phyloP scores from a whole-genome alignment of 2,888 invertebrate species.

The Dicycla oo region DNA sequence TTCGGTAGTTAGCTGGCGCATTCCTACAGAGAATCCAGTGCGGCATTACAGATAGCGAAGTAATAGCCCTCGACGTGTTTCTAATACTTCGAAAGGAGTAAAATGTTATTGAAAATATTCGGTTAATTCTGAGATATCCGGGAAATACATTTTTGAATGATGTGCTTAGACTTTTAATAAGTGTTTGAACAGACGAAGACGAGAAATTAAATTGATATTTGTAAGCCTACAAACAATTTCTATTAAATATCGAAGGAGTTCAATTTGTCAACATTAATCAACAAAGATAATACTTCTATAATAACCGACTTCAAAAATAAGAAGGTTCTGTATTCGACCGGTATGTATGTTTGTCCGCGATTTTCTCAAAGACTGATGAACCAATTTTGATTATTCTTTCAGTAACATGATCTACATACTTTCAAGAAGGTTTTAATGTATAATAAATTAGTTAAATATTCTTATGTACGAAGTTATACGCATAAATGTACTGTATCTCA shows the following conservation, averaged over 20 bases:
- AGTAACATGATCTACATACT: too few relatives aligned
- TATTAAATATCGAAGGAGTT: not conserved
- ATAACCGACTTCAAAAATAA: too few relatives aligned
- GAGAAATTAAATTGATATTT: not conserved
- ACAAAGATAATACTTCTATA: too few relatives aligned
- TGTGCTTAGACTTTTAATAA: not conserved
- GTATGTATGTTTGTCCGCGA: too few relatives aligned
- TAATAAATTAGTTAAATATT: too few relatives aligned
- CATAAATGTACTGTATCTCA: too few relatives aligned
- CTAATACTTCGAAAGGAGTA: slow-evolving; percentile 22
- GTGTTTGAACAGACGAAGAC: not conserved
- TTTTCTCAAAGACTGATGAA: too few relatives aligned
- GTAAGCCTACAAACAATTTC: not conserved
- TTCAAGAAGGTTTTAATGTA: too few relatives aligned
- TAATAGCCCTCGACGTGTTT: slow-evolving; percentile 38
- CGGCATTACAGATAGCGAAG: slow-evolving; percentile 52
- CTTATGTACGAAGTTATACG: too few relatives aligned
- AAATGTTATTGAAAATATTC: slow-evolving; percentile 24
- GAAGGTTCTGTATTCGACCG: too few relatives aligned
- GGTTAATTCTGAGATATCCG: not conserved
- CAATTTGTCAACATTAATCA: too few relatives aligned
- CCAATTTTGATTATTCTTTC: too few relatives aligned
- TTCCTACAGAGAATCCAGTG: slow-evolving; percentile 59
- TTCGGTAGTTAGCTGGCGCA: slow-evolving; percentile 70
- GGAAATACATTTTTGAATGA: not conserved